Percentiles rank a stretch among this genome's conserved stretches.
Conservation (phyloP, 2,797 vertebrate genomes). For the Leuciscus waleckii region DNA sequence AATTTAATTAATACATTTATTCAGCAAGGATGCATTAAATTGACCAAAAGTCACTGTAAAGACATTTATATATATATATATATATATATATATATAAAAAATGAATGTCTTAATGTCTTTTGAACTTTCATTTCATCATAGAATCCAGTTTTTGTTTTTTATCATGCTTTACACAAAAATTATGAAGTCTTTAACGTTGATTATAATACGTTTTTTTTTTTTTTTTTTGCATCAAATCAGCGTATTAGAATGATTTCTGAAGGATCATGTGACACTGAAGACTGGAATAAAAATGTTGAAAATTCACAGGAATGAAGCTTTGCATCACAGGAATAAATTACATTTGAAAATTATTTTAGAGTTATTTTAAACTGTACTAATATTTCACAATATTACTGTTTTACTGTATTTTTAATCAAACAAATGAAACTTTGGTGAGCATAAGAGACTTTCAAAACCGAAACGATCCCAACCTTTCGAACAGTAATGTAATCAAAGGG, state of each 20-base stretch:
- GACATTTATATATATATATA: background rate
- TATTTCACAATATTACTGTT: too few relatives aligned
- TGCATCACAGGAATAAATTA: too few relatives aligned
- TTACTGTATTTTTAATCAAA: too few relatives aligned
- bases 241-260: background rate
- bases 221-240: background rate
- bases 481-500: background rate
- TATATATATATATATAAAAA: too few relatives aligned
- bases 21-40: background rate
- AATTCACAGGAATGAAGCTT: too few relatives aligned
- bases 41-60: background rate
- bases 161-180: background rate
- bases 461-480: background rate
- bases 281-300: too few relatives aligned
- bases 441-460: too few relatives aligned
- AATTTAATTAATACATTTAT: background rate
- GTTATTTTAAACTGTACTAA: too few relatives aligned
- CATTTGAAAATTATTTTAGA: too few relatives aligned
- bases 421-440: too few relatives aligned
- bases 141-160: background rate
- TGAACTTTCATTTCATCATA: background rate
- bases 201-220: background rate
- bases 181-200: background rate
- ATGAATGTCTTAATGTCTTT: background rate
- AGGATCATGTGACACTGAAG: background rate